Percentiles rank a stretch among this genome's conserved stretches.
These are phyloP conservation scores for Diarsia rubi DNA, from an alignment of 2,888 invertebrate species.

Conservation along the genomic window DNA sequence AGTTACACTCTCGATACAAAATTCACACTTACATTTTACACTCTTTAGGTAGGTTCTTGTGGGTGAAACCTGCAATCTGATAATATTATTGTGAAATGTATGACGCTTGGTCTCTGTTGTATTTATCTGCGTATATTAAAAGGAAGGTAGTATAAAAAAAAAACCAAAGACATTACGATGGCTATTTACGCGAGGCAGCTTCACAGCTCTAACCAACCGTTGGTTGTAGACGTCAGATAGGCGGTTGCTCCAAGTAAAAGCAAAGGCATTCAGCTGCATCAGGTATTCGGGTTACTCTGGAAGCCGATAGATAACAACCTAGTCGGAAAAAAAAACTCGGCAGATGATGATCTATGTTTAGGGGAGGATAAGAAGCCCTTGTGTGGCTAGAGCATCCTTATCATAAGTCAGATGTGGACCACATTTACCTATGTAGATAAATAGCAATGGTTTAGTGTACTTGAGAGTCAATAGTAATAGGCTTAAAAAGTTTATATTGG, in stretches of 20 bases:
- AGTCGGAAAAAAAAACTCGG: neutral
- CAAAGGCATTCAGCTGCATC: neutral
- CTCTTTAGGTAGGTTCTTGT: neutral
- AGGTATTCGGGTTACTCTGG: neutral
- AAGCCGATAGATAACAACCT: neutral
- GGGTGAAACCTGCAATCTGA: slow-evolving; percentile 1
- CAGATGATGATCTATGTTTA: neutral
- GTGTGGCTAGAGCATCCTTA: neutral
- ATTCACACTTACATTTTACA: too few species aligned
- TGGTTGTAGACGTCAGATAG: neutral
- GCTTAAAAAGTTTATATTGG: too few species aligned
- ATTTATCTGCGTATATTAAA: neutral
- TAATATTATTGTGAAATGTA: slow-evolving; percentile 8
- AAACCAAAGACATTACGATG: neutral
- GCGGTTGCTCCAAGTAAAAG: neutral
- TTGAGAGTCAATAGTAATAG: neutral
- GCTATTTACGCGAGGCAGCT: neutral
- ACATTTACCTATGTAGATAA: neutral
- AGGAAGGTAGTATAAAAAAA: neutral
- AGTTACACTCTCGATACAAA: neutral
- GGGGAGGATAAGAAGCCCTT: too few species aligned
- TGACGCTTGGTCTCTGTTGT: neutral
- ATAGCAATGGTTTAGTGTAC: neutral
- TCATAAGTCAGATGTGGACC: neutral
- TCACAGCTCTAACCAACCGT: neutral